These are phyloP conservation scores for Pteropus rufus DNA, from an alignment of 2,797 vertebrate genomes.

Conservation along the genomic window DNA sequence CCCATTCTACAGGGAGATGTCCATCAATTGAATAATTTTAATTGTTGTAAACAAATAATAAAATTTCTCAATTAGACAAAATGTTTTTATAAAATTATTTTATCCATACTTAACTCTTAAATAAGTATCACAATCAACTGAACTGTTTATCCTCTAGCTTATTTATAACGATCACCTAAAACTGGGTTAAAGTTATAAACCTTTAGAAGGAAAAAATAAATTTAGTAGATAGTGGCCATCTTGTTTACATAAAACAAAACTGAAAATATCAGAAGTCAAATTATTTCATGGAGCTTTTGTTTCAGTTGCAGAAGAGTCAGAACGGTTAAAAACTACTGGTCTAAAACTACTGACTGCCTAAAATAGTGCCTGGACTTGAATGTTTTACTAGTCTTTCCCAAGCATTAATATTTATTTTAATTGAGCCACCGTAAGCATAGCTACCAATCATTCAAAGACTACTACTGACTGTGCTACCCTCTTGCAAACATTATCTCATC, in stretches of 20 bases:
- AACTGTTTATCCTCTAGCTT: neutral
- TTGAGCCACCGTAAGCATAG: neutral
- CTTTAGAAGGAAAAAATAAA: slow-evolving; percentile 16
- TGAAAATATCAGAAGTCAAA: slow-evolving; percentile 10
- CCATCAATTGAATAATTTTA: neutral
- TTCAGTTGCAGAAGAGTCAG: neutral
- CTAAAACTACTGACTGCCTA: neutral
- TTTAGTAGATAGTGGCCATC: neutral
- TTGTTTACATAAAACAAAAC: neutral
- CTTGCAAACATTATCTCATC: neutral
- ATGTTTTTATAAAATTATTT: slow-evolving; percentile 26
- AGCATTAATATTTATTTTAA: neutral
- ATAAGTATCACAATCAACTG: neutral
- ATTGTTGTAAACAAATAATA: neutral
- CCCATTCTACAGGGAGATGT: neutral
- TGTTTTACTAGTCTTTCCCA: neutral
- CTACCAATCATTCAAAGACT: neutral
- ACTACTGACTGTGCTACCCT: neutral
- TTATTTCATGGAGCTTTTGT: neutral
- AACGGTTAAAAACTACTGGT: neutral
- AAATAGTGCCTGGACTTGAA: neutral
- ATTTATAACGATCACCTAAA: neutral
- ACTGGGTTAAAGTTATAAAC: neutral
- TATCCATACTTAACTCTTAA: neutral
- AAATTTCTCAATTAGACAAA: neutral